Conservation (phyloP, 92 coral and sea anemone genomes). For the Siderastrea radians region DNA sequence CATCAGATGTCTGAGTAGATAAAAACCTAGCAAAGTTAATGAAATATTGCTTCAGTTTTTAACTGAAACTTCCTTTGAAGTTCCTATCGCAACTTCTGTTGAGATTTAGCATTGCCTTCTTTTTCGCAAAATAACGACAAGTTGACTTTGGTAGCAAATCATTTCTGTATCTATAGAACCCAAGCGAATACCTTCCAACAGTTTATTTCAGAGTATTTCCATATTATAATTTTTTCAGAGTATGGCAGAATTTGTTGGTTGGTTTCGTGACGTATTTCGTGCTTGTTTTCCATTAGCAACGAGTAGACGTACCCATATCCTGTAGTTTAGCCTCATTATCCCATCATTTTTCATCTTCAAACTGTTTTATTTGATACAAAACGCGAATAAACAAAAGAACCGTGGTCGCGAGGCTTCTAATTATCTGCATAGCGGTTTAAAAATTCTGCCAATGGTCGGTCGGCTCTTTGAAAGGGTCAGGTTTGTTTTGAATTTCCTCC, state of each 20-base stretch:
- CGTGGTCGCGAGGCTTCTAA: conserved; percentile 33
- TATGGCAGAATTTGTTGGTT: no score
- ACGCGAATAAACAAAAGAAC: conserved; percentile 22
- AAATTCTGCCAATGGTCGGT: conserved; percentile 2
- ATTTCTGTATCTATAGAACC: background rate
- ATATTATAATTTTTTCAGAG: background rate
- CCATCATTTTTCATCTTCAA: conserved; percentile 28
- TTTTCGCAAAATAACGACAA: background rate
- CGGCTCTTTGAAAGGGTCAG: background rate
- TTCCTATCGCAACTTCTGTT: background rate
- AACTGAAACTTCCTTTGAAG: no score
- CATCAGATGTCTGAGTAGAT: no score
- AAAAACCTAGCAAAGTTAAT: no score
- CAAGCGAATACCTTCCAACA: background rate
- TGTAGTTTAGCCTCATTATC: conserved; percentile 9
- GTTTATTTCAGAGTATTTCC: background rate
- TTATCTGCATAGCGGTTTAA: conserved; percentile 17
- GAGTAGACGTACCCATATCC: background rate
- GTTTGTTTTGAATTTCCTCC: conserved; percentile 35
- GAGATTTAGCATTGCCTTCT: background rate
- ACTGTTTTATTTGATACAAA: conserved; percentile 36
- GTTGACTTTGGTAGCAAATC: background rate
- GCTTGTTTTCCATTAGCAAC: background rate
- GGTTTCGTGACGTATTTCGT: background rate
- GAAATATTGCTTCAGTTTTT: no score